Evolutionary conservation across 2,797 vertebrate genomes (phyloP).

Genomic region (Allobates femoralis): DNA sequence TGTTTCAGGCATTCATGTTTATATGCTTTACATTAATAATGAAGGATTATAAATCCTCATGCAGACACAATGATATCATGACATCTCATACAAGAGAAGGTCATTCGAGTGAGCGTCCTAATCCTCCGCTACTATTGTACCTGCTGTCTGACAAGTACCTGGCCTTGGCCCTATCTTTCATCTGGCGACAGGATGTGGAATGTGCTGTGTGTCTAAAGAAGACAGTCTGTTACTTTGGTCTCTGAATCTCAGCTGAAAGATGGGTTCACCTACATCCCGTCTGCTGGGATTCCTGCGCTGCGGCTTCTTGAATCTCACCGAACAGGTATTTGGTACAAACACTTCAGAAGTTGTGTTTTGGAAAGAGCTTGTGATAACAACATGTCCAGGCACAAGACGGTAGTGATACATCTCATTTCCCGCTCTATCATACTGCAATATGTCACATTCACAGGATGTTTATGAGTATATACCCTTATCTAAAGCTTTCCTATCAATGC

Average conservation of each 20-base stretch:
- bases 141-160: slow-evolving; percentile 44
- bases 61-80: slow-evolving; percentile 1
- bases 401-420: not conserved
- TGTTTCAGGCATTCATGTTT: not conserved
- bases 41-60: not conserved
- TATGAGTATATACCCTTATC: slow-evolving; percentile 12
- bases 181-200: slow-evolving; percentile 54
- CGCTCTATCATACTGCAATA: not conserved
- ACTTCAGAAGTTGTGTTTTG: not conserved
- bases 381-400: not conserved
- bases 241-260: slow-evolving; percentile 49
- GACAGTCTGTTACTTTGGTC: slow-evolving; percentile 54
- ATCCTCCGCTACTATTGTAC: slow-evolving; percentile 47
- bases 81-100: slow-evolving; percentile 32
- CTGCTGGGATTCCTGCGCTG: slow-evolving; percentile 45
- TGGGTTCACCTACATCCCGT: slow-evolving; percentile 41
- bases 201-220: slow-evolving; percentile 50
- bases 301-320: slow-evolving; percentile 17
- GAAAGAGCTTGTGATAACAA: not conserved
- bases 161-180: slow-evolving; percentile 48
- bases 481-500: not conserved
- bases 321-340: slow-evolving; percentile 14
- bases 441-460: slow-evolving; percentile 22
- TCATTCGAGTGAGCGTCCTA: slow-evolving; percentile 30
- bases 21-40: slow-evolving; percentile 5